Evolutionary conservation across 2,113 vertebrate genomes (phyloP).

Genomic region (Erpornis zantholeuca): DNA sequence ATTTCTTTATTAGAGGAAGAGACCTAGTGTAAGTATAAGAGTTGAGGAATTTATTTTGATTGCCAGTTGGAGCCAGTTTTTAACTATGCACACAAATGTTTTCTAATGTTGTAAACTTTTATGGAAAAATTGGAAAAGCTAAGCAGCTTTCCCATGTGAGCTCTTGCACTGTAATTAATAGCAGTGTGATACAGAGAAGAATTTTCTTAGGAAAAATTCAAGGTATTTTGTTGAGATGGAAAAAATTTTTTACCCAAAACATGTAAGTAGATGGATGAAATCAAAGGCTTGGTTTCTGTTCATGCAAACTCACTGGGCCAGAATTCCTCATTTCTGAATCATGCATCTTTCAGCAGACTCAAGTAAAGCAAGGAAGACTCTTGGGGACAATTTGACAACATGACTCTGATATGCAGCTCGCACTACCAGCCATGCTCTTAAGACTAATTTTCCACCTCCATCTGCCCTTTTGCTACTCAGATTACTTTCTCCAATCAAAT

Average conservation of each 20-base stretch:
- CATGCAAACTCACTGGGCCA: background rate
- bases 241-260: background rate
- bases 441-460: conserved; percentile 8
- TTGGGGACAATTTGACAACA: background rate
- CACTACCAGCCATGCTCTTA: background rate
- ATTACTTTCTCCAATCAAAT: conserved; percentile 40
- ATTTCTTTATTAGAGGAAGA: background rate
- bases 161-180: background rate
- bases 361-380: background rate
- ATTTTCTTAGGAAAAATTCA: background rate
- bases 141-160: background rate
- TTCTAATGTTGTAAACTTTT: background rate
- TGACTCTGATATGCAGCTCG: background rate
- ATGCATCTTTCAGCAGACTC: background rate
- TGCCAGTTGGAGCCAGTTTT: background rate
- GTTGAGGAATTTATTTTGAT: background rate
- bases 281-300: background rate
- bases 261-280: background rate
- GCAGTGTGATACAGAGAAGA: background rate
- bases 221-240: background rate
- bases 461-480: conserved; percentile 23
- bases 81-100: background rate
- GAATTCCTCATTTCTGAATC: background rate
- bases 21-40: background rate
- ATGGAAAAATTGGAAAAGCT: background rate